These are phyloP conservation scores for Apostichopus parvimensis DNA, from an alignment of 35 echinoderm and acorn worm species.

Conservation along the genomic window DNA sequence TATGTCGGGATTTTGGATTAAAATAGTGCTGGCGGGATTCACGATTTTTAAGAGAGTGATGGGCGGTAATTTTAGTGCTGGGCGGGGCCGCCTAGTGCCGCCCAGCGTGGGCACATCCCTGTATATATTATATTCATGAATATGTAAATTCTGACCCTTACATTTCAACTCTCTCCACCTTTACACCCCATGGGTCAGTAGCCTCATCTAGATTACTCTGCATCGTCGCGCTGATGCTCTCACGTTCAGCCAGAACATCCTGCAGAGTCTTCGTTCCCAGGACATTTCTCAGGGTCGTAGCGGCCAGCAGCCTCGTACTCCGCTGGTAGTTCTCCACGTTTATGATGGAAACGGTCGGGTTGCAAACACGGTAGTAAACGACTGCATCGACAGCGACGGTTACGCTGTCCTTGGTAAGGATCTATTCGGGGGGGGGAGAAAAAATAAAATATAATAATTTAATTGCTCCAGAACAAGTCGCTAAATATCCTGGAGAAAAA, in stretches of 20 bases:
- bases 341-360: slow-evolving; percentile 96
- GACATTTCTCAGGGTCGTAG: slow-evolving; percentile 89
- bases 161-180: slow-evolving; percentile 98
- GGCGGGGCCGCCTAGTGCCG: too few species aligned
- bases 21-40: too few species aligned
- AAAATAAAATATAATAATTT: background rate
- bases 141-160: slow-evolving; percentile 57
- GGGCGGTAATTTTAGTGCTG: too few species aligned
- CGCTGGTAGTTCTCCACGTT: slow-evolving; percentile 95
- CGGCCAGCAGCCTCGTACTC: slow-evolving; percentile 82
- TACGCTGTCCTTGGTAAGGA: slow-evolving; percentile 98
- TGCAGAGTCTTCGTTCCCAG: slow-evolving; percentile 93
- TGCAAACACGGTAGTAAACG: slow-evolving; percentile 92
- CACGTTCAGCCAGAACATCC: slow-evolving; percentile 88
- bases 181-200: slow-evolving; percentile 98
- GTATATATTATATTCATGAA: too few species aligned
- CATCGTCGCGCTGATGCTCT: slow-evolving; percentile 89
- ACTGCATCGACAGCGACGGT: slow-evolving; percentile 98
- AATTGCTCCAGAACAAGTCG: too few species aligned
- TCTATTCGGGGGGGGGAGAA: slow-evolving; percentile 42
- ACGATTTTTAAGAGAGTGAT: too few species aligned
- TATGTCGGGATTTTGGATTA: too few species aligned
- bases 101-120: too few species aligned
- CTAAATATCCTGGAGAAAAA: too few species aligned
- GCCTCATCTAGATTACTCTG: slow-evolving; percentile 91